Conservation (phyloP, 2,797 vertebrate species). For the Lates japonicus region DNA sequence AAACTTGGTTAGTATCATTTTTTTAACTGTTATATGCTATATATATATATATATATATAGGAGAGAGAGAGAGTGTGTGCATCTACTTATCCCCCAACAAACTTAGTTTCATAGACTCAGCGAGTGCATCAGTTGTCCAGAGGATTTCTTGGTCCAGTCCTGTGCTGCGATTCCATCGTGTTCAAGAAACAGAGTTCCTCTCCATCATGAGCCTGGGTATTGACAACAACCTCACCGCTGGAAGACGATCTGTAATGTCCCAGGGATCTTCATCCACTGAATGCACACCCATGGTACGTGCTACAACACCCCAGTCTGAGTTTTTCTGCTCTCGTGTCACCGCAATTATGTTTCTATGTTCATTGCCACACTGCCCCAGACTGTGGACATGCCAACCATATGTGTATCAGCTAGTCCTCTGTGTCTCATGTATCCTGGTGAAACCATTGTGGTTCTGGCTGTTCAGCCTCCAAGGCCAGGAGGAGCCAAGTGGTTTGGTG, state of each 20-base stretch:
- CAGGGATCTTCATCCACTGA: constrained; percentile 68
- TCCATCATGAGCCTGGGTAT: constrained; percentile 67
- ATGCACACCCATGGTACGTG: constrained; percentile 74
- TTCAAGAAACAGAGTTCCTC: constrained; percentile 80
- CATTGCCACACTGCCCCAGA: constrained; percentile 63
- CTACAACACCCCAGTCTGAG: constrained; percentile 82
- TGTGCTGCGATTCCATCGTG: constrained; percentile 64
- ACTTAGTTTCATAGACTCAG: constrained; percentile 61
- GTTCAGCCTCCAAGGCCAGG: constrained; percentile 68
- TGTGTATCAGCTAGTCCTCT: constrained; percentile 73
- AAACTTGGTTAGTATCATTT: too few species aligned
- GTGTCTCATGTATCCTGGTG: constrained; percentile 66
- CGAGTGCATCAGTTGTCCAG: constrained; percentile 74
- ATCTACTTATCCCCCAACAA: background rate
- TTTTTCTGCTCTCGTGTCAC: constrained; percentile 75
- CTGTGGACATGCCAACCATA: constrained; percentile 67
- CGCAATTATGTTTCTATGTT: constrained; percentile 77
- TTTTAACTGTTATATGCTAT: too few species aligned
- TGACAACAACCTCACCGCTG: constrained; percentile 66
- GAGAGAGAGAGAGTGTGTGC: too few species aligned
- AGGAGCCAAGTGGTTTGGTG: constrained; percentile 74
- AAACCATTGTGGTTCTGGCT: constrained; percentile 66
- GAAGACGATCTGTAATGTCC: constrained; percentile 67
- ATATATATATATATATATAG: too few species aligned
- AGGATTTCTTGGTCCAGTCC: constrained; percentile 67